phyloP scores from a whole-genome alignment of 2,888 invertebrate species.

The Drosophila anceps region DNA sequence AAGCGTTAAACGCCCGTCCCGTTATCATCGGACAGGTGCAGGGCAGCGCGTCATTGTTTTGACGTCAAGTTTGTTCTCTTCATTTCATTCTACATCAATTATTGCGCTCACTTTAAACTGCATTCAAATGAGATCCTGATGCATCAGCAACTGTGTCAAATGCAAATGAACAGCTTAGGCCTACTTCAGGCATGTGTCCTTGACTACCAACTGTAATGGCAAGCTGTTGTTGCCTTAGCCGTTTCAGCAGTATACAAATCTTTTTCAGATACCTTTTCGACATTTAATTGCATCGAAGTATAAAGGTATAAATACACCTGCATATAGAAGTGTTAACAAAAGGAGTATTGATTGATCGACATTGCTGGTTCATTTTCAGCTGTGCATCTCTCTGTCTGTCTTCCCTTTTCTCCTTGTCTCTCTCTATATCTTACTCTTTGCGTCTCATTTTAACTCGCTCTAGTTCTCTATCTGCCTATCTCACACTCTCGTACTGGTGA shows the following conservation, averaged over 20 bases:
- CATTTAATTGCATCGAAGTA: neutral
- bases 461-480: neutral
- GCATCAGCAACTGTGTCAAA: neutral
- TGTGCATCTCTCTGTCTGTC: neutral
- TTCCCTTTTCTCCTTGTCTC: neutral
- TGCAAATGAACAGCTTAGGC: neutral
- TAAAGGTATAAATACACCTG: neutral
- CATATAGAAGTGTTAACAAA: neutral
- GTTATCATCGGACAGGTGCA: conserved; percentile 62
- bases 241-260: neutral
- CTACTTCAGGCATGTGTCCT: neutral
- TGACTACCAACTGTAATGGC: neutral
- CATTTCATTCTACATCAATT: neutral
- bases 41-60: conserved; percentile 66
- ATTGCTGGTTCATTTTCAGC: neutral
- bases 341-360: neutral
- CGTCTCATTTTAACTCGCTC: neutral
- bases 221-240: neutral
- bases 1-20: conserved; percentile 12
- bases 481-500: no score
- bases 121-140: neutral
- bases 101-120: conserved; percentile 6
- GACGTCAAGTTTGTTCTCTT: conserved; percentile 32
- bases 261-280: neutral
- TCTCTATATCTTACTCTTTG: neutral